Evolutionary conservation across 2,888 invertebrate species (phyloP), one percentile per base, ranked within the genome.

Genomic region (Caenorhabditis becei): DNA sequence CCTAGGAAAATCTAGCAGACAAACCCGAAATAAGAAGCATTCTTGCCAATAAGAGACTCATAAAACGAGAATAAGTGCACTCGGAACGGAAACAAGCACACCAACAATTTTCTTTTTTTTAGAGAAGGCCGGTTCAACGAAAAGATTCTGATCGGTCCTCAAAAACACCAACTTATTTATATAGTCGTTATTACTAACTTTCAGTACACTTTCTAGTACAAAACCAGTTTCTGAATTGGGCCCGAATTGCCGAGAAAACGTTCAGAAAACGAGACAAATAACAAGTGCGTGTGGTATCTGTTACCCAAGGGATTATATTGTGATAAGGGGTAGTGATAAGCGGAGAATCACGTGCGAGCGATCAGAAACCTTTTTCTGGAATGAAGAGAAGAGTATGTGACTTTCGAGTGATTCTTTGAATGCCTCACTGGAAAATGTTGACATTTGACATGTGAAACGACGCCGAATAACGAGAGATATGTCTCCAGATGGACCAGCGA

Each of bases 131-230:
- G 32, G 32, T 32, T 32, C 10, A 32, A n/a, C n/a, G n/a, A n/a
- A n/a, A n/a, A n/a, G n/a, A 7, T 32, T 32, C 10, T 32, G 32
- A 32, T 41, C 16, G 3, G 10, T 41, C 7, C 14, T 41, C 41
- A 14, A 41, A 41, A 41, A 11, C 10, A 41, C 8, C 5, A 20
- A 7, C 2, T 20, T n/a, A 18, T 26, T 54, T 28, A 54, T 14
- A 49, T n/a, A 28, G 1, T 26, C n/a, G 41, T 54, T 26, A 16
- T 26, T 3, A 1, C 4, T 26, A n/a, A 28, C 14, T 54, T 54
- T 26, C 26, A 26, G 54, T 54, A 54, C 54, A 28, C 54, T 26
- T 54, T 54, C 54, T 28, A 26, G 26, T 54, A 54, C 54, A 54
- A 54, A 53, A 41, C 41, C 2, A 14, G 41, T 41, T 41, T 41